Conservation (phyloP, 37 sponge, comb jelly and placozoan genomes). For the Haliclona indistincta region DNA sequence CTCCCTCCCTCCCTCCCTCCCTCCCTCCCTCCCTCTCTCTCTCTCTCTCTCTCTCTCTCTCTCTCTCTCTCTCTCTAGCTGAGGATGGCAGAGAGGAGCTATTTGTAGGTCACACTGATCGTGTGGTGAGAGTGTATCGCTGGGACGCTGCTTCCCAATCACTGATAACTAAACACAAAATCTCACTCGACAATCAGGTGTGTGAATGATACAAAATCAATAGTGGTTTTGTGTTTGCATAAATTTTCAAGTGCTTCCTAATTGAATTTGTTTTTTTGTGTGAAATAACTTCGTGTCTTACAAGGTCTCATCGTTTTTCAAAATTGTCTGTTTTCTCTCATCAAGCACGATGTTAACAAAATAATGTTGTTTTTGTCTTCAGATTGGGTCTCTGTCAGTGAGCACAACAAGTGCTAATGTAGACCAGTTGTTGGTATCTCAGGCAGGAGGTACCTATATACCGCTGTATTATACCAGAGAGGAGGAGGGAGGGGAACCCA, state of each 20-base stretch:
- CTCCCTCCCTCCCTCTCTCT: constrained; percentile 24
- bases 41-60: constrained; percentile 22
- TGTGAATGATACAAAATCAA: neutral
- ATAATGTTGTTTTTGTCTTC: neutral
- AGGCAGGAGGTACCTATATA: constrained; percentile 75
- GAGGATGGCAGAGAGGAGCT: constrained; percentile 35
- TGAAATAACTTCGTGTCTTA: neutral
- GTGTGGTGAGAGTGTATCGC: constrained; percentile 54
- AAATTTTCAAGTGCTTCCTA: too few relatives aligned
- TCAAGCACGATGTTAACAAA: neutral
- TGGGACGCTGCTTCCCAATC: constrained; percentile 35
- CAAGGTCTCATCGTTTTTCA: too few relatives aligned
- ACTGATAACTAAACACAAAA: constrained; percentile 24
- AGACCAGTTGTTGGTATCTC: constrained; percentile 62
- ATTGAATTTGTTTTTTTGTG: neutral
- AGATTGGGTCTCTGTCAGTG: constrained; percentile 75
- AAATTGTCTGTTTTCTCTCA: neutral
- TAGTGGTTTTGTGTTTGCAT: too few relatives aligned
- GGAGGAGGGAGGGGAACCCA: neutral
- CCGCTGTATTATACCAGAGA: constrained; percentile 25
- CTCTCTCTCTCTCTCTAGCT: constrained; percentile 16
- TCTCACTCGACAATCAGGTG: constrained; percentile 55
- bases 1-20: constrained; percentile 46
- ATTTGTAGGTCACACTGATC: constrained; percentile 75
- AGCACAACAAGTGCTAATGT: constrained; percentile 11